Percentiles rank a stretch among this genome's conserved stretches.
These are phyloP conservation scores for Clytia hemisphaerica DNA, from an alignment of 30 jellyfish, hydroid and myxozoan genomes.

Conservation along the genomic window DNA sequence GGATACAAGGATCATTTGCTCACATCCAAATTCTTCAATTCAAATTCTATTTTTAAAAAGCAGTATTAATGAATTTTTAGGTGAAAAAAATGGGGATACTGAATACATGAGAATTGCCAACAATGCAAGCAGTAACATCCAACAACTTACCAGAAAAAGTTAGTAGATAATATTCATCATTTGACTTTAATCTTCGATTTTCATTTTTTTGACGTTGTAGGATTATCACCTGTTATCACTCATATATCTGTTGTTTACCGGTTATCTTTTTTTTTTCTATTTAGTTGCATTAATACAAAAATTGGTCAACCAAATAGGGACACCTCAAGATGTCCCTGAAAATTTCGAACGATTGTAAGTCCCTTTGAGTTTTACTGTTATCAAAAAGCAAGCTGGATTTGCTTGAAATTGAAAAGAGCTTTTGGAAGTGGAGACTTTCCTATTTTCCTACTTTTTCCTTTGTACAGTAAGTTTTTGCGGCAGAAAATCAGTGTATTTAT, in stretches of 20 bases:
- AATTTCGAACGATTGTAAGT: conserved; percentile 70
- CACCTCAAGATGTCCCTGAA: conserved; percentile 77
- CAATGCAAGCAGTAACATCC: conserved; percentile 69
- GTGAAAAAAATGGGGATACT: conserved; percentile 51
- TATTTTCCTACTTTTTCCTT: neutral
- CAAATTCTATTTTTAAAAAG: neutral
- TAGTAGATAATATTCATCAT: neutral
- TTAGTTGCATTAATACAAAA: conserved; percentile 71
- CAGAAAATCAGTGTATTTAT: too few species aligned
- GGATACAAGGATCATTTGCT: neutral
- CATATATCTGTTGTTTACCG: too few species aligned
- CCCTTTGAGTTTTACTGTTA: neutral
- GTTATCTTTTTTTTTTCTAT: neutral
- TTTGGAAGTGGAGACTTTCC: neutral
- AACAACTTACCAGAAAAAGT: conserved; percentile 64
- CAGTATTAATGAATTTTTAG: too few species aligned
- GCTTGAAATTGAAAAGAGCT: too few species aligned
- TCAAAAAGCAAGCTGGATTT: too few species aligned
- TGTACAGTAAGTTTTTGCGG: too few species aligned
- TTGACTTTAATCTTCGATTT: too few species aligned
- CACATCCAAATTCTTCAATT: neutral
- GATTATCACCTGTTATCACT: too few species aligned
- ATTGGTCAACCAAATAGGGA: conserved; percentile 76
- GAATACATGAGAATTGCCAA: conserved; percentile 65
- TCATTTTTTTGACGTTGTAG: too few species aligned